phyloP scores from a whole-genome alignment of 2,113 vertebrate species.

The Microcebus lehilahytsara region DNA sequence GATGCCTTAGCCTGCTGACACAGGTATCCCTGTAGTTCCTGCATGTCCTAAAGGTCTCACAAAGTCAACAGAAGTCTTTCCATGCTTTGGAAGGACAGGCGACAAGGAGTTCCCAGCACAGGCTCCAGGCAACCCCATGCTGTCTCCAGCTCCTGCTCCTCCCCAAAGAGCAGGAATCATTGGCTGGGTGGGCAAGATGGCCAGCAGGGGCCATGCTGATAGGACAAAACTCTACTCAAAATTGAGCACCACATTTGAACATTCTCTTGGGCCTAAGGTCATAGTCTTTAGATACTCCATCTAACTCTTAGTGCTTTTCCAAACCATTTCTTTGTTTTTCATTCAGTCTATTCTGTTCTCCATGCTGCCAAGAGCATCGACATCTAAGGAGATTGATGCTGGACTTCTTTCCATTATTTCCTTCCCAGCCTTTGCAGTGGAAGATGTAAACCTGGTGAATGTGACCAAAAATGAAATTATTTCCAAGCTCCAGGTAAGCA shows the following conservation, averaged over 20 bases:
- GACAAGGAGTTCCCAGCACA: not conserved
- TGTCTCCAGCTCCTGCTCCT: not conserved
- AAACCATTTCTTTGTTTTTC: slow-evolving; percentile 64
- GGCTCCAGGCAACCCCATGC: not conserved
- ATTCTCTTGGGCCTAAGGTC: not conserved
- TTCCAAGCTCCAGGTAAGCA: slow-evolving; percentile 93
- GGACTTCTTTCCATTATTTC: slow-evolving; percentile 98
- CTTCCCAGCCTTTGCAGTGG: slow-evolving; percentile 98
- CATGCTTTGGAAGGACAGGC: not conserved
- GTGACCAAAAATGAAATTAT: slow-evolving; percentile 97
- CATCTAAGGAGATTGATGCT: slow-evolving; percentile 98
- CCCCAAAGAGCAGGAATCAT: not conserved
- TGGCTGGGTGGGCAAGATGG: not conserved
- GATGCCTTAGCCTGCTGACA: not conserved
- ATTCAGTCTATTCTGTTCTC: slow-evolving; percentile 97
- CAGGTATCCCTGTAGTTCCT: not conserved
- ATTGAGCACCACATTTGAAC: not conserved
- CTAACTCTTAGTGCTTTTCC: not conserved
- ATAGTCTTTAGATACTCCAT: not conserved
- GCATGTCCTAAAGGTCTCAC: not conserved
- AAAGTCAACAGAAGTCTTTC: not conserved
- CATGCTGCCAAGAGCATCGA: slow-evolving; percentile 97
- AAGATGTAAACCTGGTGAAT: slow-evolving; percentile 94
- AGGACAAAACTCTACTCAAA: not conserved
- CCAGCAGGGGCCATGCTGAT: not conserved